These are phyloP conservation scores for Bombus balteatus DNA, from an alignment of 1,140 invertebrate genomes.

Conservation along the genomic window DNA sequence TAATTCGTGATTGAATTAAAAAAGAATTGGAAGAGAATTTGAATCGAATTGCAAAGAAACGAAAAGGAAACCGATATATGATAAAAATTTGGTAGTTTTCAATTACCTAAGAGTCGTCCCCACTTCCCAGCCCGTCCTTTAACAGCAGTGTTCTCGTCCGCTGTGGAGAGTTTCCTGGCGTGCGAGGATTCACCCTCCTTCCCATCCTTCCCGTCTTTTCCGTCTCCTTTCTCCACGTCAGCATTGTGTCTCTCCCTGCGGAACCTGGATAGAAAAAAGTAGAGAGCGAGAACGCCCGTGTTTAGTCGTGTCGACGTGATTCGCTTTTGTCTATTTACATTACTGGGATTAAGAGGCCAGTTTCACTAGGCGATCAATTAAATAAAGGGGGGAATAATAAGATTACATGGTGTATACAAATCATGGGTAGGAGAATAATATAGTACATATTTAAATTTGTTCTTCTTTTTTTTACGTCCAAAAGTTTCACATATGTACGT, in stretches of 20 bases:
- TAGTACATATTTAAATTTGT: neutral
- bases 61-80: neutral
- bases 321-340: slow-evolving; percentile 26
- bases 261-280: slow-evolving; percentile 74
- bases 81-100: neutral
- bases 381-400: slow-evolving; percentile 38
- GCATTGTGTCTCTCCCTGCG: slow-evolving; percentile 80
- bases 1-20: too few species aligned
- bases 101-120: slow-evolving; percentile 88
- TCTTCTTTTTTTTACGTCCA: neutral
- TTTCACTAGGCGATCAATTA: slow-evolving; percentile 59
- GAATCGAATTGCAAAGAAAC: too few species aligned
- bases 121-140: slow-evolving; percentile 87
- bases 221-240: slow-evolving; percentile 86
- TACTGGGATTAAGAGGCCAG: slow-evolving; percentile 60
- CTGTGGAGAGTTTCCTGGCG: slow-evolving; percentile 85
- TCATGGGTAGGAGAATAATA: slow-evolving; percentile 34
- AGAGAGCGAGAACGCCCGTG: slow-evolving; percentile 54
- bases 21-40: too few species aligned
- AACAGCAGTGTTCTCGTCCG: slow-evolving; percentile 82
- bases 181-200: slow-evolving; percentile 80
- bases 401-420: slow-evolving; percentile 62
- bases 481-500: slow-evolving; percentile 32
- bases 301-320: slow-evolving; percentile 34
- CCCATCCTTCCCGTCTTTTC: slow-evolving; percentile 80